These are phyloP conservation scores for Euphonia xanthogaster DNA, from an alignment of 2,797 vertebrate genomes.

Conservation along the genomic window DNA sequence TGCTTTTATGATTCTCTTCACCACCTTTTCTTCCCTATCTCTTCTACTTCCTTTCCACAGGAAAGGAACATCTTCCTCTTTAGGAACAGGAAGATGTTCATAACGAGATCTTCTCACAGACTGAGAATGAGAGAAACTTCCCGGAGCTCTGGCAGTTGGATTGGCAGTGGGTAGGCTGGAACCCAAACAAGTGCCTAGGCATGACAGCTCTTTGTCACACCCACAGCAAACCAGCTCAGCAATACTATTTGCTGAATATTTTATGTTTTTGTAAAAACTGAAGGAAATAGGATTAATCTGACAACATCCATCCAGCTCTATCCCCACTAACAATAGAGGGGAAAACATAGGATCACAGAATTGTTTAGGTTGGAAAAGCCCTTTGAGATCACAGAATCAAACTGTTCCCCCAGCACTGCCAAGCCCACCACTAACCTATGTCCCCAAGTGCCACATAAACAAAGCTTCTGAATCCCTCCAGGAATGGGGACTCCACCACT, in stretches of 20 bases:
- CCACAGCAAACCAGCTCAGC: neutral
- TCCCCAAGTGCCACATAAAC: neutral
- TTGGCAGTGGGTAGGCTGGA: neutral
- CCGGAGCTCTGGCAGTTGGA: neutral
- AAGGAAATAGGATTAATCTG: neutral
- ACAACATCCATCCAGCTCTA: neutral
- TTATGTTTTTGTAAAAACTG: neutral
- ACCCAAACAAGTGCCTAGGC: fast-evolving
- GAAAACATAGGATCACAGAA: neutral
- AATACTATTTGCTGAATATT: neutral
- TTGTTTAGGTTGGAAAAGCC: neutral
- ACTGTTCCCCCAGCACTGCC: neutral
- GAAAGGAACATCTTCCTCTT: too few relatives aligned
- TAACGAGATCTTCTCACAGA: neutral
- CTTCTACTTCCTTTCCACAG: neutral
- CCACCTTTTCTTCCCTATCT: neutral
- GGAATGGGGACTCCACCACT: neutral
- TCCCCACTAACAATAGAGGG: neutral
- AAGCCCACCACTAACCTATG: neutral
- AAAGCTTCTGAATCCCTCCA: neutral
- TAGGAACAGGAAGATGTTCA: neutral
- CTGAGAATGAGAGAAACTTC: neutral
- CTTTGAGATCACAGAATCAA: neutral
- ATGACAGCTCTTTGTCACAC: neutral
- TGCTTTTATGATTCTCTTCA: neutral